phyloP scores from a whole-genome alignment of 2,113 vertebrate species.

The Gymnogyps californianus region DNA sequence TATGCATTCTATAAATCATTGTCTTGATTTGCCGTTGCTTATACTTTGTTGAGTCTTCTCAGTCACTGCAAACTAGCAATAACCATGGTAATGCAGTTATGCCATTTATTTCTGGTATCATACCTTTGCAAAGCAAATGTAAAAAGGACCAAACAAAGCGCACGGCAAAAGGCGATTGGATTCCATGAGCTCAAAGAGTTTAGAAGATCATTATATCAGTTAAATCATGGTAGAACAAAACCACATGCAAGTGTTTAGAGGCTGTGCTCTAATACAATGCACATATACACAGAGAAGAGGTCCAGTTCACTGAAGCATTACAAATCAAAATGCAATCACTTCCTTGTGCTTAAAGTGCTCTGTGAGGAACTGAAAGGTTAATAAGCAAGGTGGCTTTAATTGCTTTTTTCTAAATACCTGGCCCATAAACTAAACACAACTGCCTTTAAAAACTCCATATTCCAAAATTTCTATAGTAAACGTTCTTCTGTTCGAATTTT shows the following conservation, averaged over 20 bases:
- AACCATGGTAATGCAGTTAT: not conserved
- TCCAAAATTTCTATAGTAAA: slow-evolving; percentile 29
- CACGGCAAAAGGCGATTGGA: not conserved
- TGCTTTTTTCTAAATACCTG: slow-evolving; percentile 35
- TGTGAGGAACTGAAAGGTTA: slow-evolving; percentile 33
- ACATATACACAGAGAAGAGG: not conserved
- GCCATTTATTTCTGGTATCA: not conserved
- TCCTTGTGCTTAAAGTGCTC: not conserved
- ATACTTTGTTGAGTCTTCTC: not conserved
- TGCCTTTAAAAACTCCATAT: slow-evolving; percentile 15
- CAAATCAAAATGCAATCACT: slow-evolving; percentile 45
- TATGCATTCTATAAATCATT: not conserved
- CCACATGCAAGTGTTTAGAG: not conserved
- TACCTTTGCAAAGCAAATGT: not conserved
- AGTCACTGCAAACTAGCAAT: not conserved
- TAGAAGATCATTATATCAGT: not conserved
- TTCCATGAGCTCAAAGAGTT: not conserved
- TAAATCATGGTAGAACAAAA: not conserved
- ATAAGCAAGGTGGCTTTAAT: slow-evolving; percentile 26
- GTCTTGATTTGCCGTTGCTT: not conserved
- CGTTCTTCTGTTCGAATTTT: slow-evolving; percentile 36
- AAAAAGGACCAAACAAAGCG: not conserved
- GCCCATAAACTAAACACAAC: slow-evolving; percentile 28
- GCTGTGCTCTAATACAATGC: not conserved
- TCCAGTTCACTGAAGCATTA: not conserved